Evolutionary conservation across 2,797 vertebrate species (phyloP), one percentile per base, ranked within the genome.

Genomic region (Coreius guichenoti): DNA sequence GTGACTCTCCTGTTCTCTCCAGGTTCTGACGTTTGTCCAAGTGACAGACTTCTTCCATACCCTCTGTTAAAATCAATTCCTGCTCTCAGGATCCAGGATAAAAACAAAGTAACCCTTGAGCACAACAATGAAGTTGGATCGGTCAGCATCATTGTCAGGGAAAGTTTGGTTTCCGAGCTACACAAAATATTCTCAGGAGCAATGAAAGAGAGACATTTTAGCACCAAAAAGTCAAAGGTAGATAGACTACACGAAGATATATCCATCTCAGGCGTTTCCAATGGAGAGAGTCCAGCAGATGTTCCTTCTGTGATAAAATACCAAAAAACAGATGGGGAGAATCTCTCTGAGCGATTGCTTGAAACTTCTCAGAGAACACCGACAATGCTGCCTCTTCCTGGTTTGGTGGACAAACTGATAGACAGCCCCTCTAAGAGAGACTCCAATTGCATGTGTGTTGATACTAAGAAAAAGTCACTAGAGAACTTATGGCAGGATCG

Each of bases 401-500:
- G 73, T 45, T 31, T 80, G 36, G 81, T 74, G 36, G 47, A 29
- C 49, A 33, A 85, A 43, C 63, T 13, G 16, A 73, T 49, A 23
- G 49, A 14, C 74, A 79, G 7, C 54, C 43, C 11, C 36, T 65
- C 70, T 43, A 12, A 43, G 5, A 21, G 17, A 65, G 17, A 75
- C 56, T 19, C 17, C 7, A 54, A 80, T 47, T 14, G 12, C 14
- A 69, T 51, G 36, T 11, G 23, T 61, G 9, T 21, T 63, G 47
- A 54, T 78, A 49, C 12, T 19, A 13, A 39, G 16, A 43, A 54
- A 67, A 65, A 47, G 49, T 47, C 69, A 4, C 56, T 80, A 63
- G 78, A 87, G 39, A 69, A n/a, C 13, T 83, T 85, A 45, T 90
- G 89, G 90, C 87, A 89, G 68, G 85, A 86, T 16, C 73, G 67